Evolutionary conservation across 2,888 invertebrate genomes (phyloP).

Genomic region (Silvanus unidentatus): DNA sequence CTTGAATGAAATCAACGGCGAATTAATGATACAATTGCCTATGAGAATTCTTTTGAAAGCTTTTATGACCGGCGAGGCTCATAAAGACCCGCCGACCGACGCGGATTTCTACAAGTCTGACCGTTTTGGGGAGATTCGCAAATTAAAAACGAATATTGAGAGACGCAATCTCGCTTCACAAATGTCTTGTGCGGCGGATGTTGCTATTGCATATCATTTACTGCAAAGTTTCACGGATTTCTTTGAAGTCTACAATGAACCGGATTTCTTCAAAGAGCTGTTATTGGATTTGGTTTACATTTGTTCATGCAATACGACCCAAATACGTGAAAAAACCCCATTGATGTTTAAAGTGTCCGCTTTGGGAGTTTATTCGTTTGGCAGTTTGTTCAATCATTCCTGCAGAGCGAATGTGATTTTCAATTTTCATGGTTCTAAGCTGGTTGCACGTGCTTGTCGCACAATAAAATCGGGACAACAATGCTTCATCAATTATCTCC

Average conservation of each 20-base stretch:
- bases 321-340: conserved; percentile 54
- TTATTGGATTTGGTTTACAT: conserved; percentile 73
- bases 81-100: conserved; percentile 2
- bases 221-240: conserved; percentile 56
- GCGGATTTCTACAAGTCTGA: conserved; percentile 33
- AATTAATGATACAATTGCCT: conserved; percentile 61
- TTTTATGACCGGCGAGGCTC: conserved; percentile 28
- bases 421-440: conserved; percentile 51
- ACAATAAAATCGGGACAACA: conserved; percentile 67
- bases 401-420: conserved; percentile 79
- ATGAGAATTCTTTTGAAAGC: conserved; percentile 56
- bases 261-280: conserved; percentile 49
- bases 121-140: conserved; percentile 57
- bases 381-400: conserved; percentile 77
- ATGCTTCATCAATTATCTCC: too few species aligned
- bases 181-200: conserved; percentile 68
- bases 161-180: conserved; percentile 55
- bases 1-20: conserved; percentile 50
- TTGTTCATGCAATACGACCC: conserved; percentile 80
- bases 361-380: conserved; percentile 69
- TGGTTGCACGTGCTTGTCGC: conserved; percentile 55
- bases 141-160: conserved; percentile 63
- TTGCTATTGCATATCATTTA: conserved; percentile 57
- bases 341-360: conserved; percentile 47
- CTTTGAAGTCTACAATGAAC: conserved; percentile 36